phyloP scores from a whole-genome alignment of 2,113 vertebrate species.

The Xerus inauris region DNA sequence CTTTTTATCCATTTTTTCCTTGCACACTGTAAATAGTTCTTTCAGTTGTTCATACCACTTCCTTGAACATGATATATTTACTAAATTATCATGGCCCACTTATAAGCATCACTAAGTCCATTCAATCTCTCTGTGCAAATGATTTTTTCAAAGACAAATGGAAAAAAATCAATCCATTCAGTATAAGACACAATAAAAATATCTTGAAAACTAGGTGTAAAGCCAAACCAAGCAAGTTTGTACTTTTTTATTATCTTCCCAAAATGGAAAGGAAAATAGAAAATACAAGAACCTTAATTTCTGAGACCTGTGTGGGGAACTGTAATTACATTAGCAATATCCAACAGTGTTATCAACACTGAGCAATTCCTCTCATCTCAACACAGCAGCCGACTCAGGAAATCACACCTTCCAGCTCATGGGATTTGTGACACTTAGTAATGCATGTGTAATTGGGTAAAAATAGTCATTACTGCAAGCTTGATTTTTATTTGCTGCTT shows the following conservation, averaged over 20 bases:
- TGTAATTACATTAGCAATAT: conserved; percentile 76
- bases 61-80: conserved; percentile 30
- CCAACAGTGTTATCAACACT: conserved; percentile 72
- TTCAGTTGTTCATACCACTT: conserved; percentile 34
- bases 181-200: conserved; percentile 57
- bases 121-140: conserved; percentile 67
- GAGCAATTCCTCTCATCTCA: conserved; percentile 72
- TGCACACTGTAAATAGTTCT: conserved; percentile 18
- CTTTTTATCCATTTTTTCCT: conserved; percentile 7
- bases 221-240: conserved; percentile 61
- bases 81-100: conserved; percentile 37
- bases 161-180: conserved; percentile 44
- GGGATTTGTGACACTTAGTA: conserved; percentile 74
- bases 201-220: conserved; percentile 40
- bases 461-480: conserved; percentile 66
- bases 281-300: conserved; percentile 67
- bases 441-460: conserved; percentile 75
- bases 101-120: conserved; percentile 11
- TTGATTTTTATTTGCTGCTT: conserved; percentile 68
- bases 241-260: conserved; percentile 49
- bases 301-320: conserved; percentile 49
- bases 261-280: conserved; percentile 61
- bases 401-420: conserved; percentile 75
- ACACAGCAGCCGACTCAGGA: conserved; percentile 58
- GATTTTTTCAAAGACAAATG: conserved; percentile 66